Base-by-base conservation (phyloP, 2,888 invertebrate genomes). In the Erynnis tages region DNA sequence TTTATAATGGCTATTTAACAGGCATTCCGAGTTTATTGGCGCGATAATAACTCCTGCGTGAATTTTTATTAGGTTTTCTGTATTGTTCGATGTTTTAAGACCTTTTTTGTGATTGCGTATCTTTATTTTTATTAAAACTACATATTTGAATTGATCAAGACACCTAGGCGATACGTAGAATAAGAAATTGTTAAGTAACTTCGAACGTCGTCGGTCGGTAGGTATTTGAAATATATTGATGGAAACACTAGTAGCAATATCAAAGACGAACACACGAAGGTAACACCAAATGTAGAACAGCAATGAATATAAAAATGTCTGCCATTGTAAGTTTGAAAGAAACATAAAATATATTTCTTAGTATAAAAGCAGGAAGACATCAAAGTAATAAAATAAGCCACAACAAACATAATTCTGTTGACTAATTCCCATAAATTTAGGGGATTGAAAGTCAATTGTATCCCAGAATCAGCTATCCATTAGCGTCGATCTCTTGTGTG, bases 1-100 rank as follows among this genome's bases (percentile, higher is more conserved):
- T 69, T 74, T 66, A 73, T 68, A 67, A 62, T 63, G 65, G 65
- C 65, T 69, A 65, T 71, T 68, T 68, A 69, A 60, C 66, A 48
- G 53, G 52, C 50, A 59, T 65, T 59, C 55, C 41, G 56, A 47
- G 54, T 66, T 63, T 65, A 66, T 59, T 62, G 57, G 60, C 54
- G 53, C 43, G 53, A 48, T 62, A 61, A 58, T 59, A 43, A 54
- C 32, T 59, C 35, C 40, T 43, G 40, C 19, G 21, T 35, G 35
- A 29, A 41, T 53, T 52, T 54, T 32, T 45, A 45, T 23, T n/a
- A 7, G 19, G 21, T 16, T 40, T 21, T 19, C 6, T 48, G 35
- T 16, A 10, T 11, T 25, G 17, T 13, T 16, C 10, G 7, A 16
- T 44, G 7, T 19, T 19, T 8, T 11, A 19, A 19, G 11, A 14